Evolutionary conservation across 92 coral and sea anemone genomes (phyloP).

Genomic region (Pocillopora grandis): DNA sequence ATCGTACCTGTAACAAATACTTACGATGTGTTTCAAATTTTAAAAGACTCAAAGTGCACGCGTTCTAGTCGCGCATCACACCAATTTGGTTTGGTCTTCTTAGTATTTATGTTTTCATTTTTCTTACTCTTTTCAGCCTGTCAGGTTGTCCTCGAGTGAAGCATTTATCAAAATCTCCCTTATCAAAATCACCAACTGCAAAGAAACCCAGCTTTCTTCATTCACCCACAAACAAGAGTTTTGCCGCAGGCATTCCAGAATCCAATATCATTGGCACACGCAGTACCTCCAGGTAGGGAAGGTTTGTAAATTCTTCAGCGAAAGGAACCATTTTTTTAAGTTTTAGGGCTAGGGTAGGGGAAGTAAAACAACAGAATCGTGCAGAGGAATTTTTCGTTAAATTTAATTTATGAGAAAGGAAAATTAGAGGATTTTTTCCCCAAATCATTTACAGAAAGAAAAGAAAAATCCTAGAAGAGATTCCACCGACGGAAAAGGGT

Average conservation of each 20-base stretch:
- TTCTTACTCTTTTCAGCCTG: slow-evolving; percentile 12
- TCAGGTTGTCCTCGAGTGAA: slow-evolving; percentile 58
- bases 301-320: neutral
- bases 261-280: slow-evolving; percentile 75
- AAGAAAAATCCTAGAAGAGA: too few relatives aligned
- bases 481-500: too few relatives aligned
- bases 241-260: slow-evolving; percentile 36
- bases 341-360: neutral
- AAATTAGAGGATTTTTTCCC: too few relatives aligned
- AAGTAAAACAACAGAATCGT: neutral
- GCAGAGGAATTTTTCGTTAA: too few relatives aligned
- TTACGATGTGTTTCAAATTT: too few relatives aligned
- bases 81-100: too few relatives aligned
- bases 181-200: slow-evolving; percentile 31
- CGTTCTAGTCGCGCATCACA: neutral
- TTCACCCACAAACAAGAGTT: slow-evolving; percentile 44
- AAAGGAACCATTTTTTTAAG: neutral
- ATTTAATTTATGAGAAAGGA: too few relatives aligned
- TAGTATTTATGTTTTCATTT: neutral
- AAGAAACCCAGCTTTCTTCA: slow-evolving; percentile 39
- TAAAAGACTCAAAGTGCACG: neutral
- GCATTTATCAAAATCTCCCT: slow-evolving; percentile 42
- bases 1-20: too few relatives aligned
- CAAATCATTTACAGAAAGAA: too few relatives aligned
- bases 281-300: slow-evolving; percentile 62